Evolutionary conservation across 2,888 invertebrate species (phyloP), one percentile per base, ranked within the genome.

Genomic region (Coremacera marginata): DNA sequence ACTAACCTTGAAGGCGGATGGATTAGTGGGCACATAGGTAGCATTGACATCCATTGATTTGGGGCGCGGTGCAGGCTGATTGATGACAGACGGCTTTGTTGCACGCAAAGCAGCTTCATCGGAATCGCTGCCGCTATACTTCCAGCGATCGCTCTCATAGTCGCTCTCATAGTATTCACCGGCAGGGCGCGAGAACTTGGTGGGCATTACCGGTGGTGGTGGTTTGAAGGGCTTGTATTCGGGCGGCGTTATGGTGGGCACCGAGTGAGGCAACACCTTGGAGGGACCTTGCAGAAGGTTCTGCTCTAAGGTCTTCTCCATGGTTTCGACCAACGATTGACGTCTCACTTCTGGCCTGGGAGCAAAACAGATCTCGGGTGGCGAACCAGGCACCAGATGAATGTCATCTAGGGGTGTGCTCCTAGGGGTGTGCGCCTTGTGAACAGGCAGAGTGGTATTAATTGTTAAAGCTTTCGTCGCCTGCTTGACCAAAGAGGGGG

Each of bases 61-160:
- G 0, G 92, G 91, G 37, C 90, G 88, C 5, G 22, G 22, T 19
- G 55, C 44, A 3, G 34, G 3, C 37, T 44, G 34, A 11, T 63
- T 65, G 16, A 60, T 37, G 62, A 89, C 88, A 22, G 92, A 92
- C 0, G 92, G 89, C 79, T 90, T 88, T 0, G 92, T 92, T 79
- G 90, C 90, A 49, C 91, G 90, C 84, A 91, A 93, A 22, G 89
- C 85, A 0, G 91, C 91, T 79, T 93, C 93, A 81, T 93, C 93
- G 16, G 90, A 92, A 82, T 93, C 93, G 82, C 93, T 93, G 79
- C 92, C 92, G 81, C 91, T 92, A 37, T 92, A 92, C 80, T 92
- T 91, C 92, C 92, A 93, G 83, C 92, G 93, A 86, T 94, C 94
- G 77, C 93, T 93, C 85, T 94, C 94, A 82, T 94, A 93, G 82